Evolutionary conservation across 53 echinoderm and acorn worm species (phyloP), one percentile per base, ranked within the genome.

Genomic region (Astropecten irregularis): DNA sequence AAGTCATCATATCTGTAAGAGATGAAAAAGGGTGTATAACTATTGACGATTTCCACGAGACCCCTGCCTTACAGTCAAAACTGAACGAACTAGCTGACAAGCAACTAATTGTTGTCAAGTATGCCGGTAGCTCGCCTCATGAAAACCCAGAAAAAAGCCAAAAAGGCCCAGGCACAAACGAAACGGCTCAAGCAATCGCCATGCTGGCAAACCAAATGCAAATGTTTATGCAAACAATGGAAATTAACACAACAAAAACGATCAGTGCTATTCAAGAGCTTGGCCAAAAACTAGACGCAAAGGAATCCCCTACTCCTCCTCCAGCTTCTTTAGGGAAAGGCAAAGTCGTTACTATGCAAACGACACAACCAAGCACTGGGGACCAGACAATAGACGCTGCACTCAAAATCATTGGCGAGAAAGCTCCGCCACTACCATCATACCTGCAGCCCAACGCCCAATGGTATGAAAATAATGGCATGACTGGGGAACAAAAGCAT

Each of bases 31-130:
- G 52, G 3, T 18, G 20, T 0, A 9, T 72, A 10, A 71, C 19
- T 19, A 72, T 51, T 16, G 35, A 72, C 19, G 72, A 72, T 32
- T 72, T 72, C 30, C 72, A 51, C 29, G 49, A 51, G 1, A 42
- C 36, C 72, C 53, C 72, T 5, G 13, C 51, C 72, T 44, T 72
- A n/a, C 51, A 72, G 51, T 42, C 32, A 9, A 72, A 72, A 72
- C 72, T 72, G 29, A 72, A 72, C 19, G 32, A 51, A 52, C 40
- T 66, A 13, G 20, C 22, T 1, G 67, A 67, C 14, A 67, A 67
- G 0, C 23, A 37, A 2, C 22, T 23, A 37, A 39, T 67, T 0
- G 0, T 1, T 19, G 14, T 66, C 0, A 21, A 39, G 0, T 13
- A 66, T 7, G 2, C 40, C 1, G 66, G 16, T 54, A 54, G 19